Base-by-base conservation (phyloP, 2,113 vertebrate genomes). In the Megaceryle torquata region DNA sequence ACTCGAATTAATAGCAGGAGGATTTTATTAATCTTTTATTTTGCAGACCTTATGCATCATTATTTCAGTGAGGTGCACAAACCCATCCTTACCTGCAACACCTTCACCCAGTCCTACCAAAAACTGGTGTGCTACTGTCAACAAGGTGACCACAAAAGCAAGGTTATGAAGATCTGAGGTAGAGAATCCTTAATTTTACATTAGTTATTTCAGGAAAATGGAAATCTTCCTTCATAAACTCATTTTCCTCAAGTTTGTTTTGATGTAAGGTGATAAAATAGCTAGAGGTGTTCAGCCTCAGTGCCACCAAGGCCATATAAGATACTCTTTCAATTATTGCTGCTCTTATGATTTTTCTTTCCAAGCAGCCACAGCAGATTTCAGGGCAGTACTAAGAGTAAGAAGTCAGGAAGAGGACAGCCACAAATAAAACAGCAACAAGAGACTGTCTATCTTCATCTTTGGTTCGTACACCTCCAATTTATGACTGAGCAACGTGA, bases 391-490 rank as follows among this genome's bases (percentile, higher is more conserved):
- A 63, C 31, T 92, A 82, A 79, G 16, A 43, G 8, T 26, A 78
- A 82, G 51, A 9, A 31, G n/a, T 24, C 20, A 41, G 39, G 41
- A 68, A 31, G 10, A 71, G 48, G 35, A 72, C 13, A 13, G 54
- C 17, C 35, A 81, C 71, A 69, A 89, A 75, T 29, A 56, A 78
- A 82, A 50, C 20, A 13, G 20, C 44, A 59, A 31, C 22, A 51
- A 48, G 33, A 60, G 18, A 28, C 7, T 29, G 15, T 20, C 16
- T 12, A n/a, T n/a, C 54, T 51, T 35, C 31, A 21, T n/a, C 61
- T 64, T 77, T 1, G 0, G 5, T n/a, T 64, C 1, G 0, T 11
- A 14, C 0, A 1, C 20, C n/a, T 41, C 69, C 26, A 54, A 90
- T 69, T 76, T 29, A 72, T 15, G 46, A 33, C 28, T 17, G 5